Evolutionary conservation across 2,888 invertebrate genomes (phyloP), one percentile per base, ranked within the genome.

Genomic region (Heteromurus nitidus): DNA sequence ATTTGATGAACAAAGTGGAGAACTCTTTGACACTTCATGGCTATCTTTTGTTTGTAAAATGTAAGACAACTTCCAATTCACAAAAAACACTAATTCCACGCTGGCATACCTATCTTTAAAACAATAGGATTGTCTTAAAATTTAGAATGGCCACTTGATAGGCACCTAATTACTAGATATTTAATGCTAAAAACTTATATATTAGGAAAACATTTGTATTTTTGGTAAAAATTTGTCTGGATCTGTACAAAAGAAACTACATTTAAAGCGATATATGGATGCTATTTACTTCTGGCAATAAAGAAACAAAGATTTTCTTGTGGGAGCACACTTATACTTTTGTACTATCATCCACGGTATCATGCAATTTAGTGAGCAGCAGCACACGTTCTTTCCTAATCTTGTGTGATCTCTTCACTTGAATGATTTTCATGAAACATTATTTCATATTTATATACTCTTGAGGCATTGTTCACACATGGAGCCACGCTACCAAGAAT

Each of bases 1-100:
- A 80, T 74, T 9, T 36, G 69, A 60, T 74, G 24, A 30, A 50
- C 74, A 60, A 53, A 53, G 18, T 64, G 62, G 26, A 62, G 30
- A 11, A 28, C 50, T 20, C 62, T 68, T 31, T 53, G 42, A 74
- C 74, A 28, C 74, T 62, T 64, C 80, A 80, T 80, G 50, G 16
- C 55, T 7, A 22, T 42, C 7, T 36, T 22, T 24, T 3, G 26
- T 9, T 13, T 36, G 5, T 36, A 9, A 13, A 9, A 5, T 36
- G 5, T 36, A 9, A 9, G 36, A 9, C 36, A 36, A 36, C 13
- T 13, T 5, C 13, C 36, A 36, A 5, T 36, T 36, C 36, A 13
- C 36, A 5, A 36, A 36, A 9, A 13, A 13, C 13, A 36, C 36
- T 13, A 36, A 36, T 36, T 36, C 13, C 36, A 36, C 36, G 36